Base-by-base conservation (phyloP, 2,113 vertebrate genomes). In the Saguinus imperator region DNA sequence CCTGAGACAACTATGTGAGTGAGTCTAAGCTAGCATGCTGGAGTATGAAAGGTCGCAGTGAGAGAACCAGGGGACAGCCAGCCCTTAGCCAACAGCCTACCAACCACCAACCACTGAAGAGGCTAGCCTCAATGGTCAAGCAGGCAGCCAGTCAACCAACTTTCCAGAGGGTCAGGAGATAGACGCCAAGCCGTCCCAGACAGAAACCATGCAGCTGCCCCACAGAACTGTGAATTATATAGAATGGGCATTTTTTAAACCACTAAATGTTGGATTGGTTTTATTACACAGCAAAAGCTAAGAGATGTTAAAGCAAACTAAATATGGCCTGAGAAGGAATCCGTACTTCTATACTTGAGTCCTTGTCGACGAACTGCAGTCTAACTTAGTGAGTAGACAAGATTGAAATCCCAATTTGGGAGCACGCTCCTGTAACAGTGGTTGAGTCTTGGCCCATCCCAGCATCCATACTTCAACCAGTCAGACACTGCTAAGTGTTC, bases 101-200 rank as follows among this genome's bases (percentile, higher is more conserved):
- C 58, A 52, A 7, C 6, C 35, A 14, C 43, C 32, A 58, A 5
- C 5, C 27, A 3, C 0, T 1, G 52, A 40, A 9, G 50, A 14
- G 23, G 13, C 72, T 32, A 1, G 37, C 77, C 0, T 7, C 10
- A n/a, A 18, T 50, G 21, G 61, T 11, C 48, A 45, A 70, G 37
- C n/a, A 6, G 3, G 45, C 48, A 23, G 3, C 18, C 21, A 11
- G 50, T 45, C 61, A 64, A 29, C 14, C 58, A 27, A 18, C 3
- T 27, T 40, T 0, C 85, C 50, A 29, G 35, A 32, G 45, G 45
- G 14, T 11, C 32, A 5, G 7, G 37, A 66, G 73, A 66, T 29
- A 35, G 21, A 27, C 48, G 9, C 16, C 13, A 17, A 45, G 43
- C 61, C 32, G 6, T 27, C 0, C 4, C 20, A 52, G 29, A 40